Percentiles rank a stretch among this genome's conserved stretches.
phyloP scores from a whole-genome alignment of 2,113 vertebrate species.

The Tragelaphus imberbis region DNA sequence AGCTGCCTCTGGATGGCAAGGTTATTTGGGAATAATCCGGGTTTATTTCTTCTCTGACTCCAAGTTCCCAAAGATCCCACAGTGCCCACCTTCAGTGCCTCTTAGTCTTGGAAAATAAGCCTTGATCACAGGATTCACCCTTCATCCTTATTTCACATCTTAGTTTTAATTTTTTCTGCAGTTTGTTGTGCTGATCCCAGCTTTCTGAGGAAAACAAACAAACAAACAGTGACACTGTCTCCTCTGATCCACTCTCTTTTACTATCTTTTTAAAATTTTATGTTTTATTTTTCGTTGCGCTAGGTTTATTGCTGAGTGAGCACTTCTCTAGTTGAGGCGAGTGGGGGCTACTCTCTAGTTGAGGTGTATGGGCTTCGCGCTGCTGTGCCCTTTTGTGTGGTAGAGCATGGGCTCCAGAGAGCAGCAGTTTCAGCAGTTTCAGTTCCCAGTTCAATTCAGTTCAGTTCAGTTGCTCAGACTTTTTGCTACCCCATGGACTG shows the following conservation, averaged over 20 bases:
- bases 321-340: background rate
- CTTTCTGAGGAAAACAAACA: background rate
- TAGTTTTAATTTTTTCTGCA: background rate
- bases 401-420: background rate
- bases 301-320: background rate
- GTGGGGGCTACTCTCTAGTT: background rate
- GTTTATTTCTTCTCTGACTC: background rate
- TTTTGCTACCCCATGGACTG: background rate
- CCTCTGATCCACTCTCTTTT: background rate
- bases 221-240: background rate
- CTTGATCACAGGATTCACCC: background rate
- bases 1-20: background rate
- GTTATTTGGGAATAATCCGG: rapidly evolving
- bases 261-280: background rate
- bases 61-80: background rate
- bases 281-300: rapidly evolving
- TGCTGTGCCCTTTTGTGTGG: background rate
- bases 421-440: background rate
- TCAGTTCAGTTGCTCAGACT: background rate
- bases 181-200: background rate
- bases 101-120: background rate
- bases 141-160: background rate
- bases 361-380: background rate
- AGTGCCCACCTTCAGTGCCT: background rate
- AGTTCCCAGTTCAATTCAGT: background rate